phyloP scores from a whole-genome alignment of 1,140 invertebrate genomes.

The Harlomillsia oculata region DNA sequence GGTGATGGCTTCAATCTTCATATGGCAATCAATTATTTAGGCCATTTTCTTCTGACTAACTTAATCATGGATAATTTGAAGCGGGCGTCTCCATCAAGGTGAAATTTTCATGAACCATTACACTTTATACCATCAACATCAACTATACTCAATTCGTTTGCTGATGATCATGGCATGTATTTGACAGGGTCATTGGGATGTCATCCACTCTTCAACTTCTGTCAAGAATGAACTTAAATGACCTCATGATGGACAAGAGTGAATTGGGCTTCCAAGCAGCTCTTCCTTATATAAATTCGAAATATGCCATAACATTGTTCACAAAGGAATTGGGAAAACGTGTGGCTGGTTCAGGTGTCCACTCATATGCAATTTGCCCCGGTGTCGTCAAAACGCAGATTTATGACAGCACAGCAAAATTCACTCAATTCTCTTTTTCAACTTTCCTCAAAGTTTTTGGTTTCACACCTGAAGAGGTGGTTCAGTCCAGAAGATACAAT shows the following conservation, averaged over 20 bases:
- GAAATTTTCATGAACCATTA: no score
- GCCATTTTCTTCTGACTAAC: slow-evolving; percentile 2
- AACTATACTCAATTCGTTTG: not conserved
- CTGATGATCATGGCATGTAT: no score
- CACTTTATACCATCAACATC: no score
- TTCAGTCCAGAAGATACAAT: not conserved
- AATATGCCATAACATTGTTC: slow-evolving; percentile 2
- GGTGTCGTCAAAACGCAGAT: slow-evolving; percentile 7
- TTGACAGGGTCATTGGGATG: not conserved
- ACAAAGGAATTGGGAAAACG: slow-evolving; percentile 8
- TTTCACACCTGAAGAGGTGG: slow-evolving; percentile 5
- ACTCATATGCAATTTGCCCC: slow-evolving; percentile 4
- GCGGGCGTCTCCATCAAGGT: not conserved
- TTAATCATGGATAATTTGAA: not conserved
- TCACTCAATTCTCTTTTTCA: slow-evolving; percentile 23
- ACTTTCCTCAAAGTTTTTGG: not conserved
- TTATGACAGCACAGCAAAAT: not conserved
- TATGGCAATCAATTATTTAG: slow-evolving; percentile 1
- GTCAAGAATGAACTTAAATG: not conserved
- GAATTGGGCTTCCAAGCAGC: not conserved
- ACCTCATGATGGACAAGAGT: slow-evolving; percentile 9
- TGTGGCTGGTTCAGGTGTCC: not conserved
- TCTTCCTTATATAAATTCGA: not conserved
- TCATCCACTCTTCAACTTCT: not conserved
- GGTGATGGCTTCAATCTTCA: not conserved